These are phyloP conservation scores for Aplysina aerophoba DNA, from an alignment of 37 sponge, comb jelly and placozoan genomes.

Conservation along the genomic window DNA sequence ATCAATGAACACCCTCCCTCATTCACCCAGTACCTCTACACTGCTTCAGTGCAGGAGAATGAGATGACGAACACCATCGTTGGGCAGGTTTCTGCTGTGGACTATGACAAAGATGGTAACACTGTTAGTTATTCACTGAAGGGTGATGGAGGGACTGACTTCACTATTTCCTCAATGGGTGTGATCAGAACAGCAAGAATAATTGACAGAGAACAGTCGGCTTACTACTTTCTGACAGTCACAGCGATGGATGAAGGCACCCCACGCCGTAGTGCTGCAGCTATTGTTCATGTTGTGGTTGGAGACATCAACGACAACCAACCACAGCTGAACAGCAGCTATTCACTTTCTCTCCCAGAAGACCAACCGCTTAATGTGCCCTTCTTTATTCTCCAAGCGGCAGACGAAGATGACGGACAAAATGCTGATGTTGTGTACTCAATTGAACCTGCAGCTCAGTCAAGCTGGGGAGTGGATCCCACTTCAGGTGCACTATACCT, in stretches of 20 bases:
- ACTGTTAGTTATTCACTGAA: constrained; percentile 39
- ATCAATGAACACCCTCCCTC: constrained; percentile 62
- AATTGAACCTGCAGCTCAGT: background rate
- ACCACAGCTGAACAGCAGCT: constrained; percentile 26
- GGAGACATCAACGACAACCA: constrained; percentile 30
- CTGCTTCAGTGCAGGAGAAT: constrained; percentile 31
- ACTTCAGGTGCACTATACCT: constrained; percentile 57
- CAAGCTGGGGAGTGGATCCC: background rate
- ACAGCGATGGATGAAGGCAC: constrained; percentile 43
- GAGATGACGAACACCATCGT: background rate
- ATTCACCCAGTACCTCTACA: constrained; percentile 49
- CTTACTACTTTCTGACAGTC: constrained; percentile 43
- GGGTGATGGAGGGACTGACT: constrained; percentile 6
- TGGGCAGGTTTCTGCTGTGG: constrained; percentile 52
- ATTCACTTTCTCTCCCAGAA: constrained; percentile 31
- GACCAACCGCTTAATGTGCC: constrained; percentile 47
- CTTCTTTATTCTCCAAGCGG: constrained; percentile 57
- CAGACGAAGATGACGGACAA: constrained; percentile 21
- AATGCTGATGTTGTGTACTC: constrained; percentile 38
- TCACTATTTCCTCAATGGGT: constrained; percentile 21
- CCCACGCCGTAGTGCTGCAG: constrained; percentile 24
- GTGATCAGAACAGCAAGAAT: background rate
- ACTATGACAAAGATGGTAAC: constrained; percentile 30
- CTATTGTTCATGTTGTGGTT: constrained; percentile 45
- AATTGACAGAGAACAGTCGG: constrained; percentile 40